These are phyloP conservation scores for Meta bourneti DNA, from an alignment of 2,888 invertebrate genomes.

Conservation along the genomic window DNA sequence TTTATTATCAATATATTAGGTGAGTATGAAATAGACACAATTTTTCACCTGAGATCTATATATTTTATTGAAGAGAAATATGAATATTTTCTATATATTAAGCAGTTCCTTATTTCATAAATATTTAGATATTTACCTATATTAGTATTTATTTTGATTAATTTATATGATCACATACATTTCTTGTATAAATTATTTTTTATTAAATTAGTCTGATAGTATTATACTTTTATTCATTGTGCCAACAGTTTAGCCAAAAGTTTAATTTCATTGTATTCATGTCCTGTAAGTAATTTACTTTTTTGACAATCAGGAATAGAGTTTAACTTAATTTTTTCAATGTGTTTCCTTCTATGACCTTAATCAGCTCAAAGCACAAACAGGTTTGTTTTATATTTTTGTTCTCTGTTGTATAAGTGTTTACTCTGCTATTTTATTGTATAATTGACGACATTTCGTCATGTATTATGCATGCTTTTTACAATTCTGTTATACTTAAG, in stretches of 20 bases:
- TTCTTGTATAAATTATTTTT: no score
- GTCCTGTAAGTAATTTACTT: not conserved
- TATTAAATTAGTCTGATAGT: no score
- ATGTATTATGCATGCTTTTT: slow-evolving; percentile 4
- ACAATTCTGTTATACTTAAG: not conserved
- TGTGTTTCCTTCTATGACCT: not conserved
- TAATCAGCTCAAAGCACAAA: not conserved
- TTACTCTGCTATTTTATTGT: not conserved
- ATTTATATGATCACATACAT: no score
- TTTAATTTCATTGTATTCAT: not conserved
- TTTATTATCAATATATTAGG: no score
- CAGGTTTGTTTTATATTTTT: not conserved
- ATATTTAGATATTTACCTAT: no score
- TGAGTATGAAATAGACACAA: no score
- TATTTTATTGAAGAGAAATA: no score
- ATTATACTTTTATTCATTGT: not conserved
- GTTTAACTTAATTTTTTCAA: not conserved
- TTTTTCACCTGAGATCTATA: no score
- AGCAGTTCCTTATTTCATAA: no score
- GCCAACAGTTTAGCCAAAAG: not conserved
- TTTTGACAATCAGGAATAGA: not conserved
- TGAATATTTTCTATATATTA: no score
- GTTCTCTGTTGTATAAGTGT: not conserved
- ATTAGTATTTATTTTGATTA: no score
- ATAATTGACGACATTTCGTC: slow-evolving; percentile 4